Percentiles rank a stretch among this genome's conserved stretches.
phyloP scores from a whole-genome alignment of 92 coral and sea anemone species.

The Parazoanthus swiftii region DNA sequence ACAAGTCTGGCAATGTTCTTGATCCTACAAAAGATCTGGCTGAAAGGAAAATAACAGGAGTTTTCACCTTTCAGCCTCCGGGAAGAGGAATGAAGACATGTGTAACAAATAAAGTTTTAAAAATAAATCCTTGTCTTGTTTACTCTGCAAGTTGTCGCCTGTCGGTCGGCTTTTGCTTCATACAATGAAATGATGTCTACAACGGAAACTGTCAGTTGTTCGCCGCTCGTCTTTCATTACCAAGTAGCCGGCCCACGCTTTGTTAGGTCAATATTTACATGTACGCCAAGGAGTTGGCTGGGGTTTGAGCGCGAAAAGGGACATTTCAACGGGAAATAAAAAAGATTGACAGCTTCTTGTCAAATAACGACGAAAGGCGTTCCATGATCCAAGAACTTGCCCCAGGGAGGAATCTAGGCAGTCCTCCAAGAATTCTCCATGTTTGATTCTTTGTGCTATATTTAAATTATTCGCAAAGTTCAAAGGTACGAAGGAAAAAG shows the following conservation, averaged over 20 bases:
- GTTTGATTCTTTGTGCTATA: constrained; percentile 20
- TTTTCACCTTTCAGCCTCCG: not conserved
- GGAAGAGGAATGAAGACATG: not conserved
- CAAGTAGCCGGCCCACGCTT: constrained; percentile 10
- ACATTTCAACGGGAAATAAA: constrained; percentile 7
- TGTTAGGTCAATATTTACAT: constrained; percentile 25
- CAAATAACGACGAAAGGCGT: not conserved
- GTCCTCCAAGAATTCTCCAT: not conserved
- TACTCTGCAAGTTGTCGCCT: not conserved
- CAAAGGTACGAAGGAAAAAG: not conserved
- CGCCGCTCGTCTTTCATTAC: not conserved
- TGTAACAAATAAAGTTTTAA: not conserved
- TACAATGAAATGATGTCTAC: constrained; percentile 7
- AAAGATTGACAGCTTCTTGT: not conserved
- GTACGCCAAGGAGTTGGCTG: not conserved
- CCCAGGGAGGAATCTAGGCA: not conserved
- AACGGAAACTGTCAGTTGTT: constrained; percentile 33
- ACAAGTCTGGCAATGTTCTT: not conserved
- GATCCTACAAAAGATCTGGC: not conserved
- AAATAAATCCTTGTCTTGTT: constrained; percentile 7
- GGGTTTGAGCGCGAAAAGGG: constrained; percentile 20
- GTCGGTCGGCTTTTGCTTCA: constrained; percentile 19
- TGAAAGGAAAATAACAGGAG: not conserved
- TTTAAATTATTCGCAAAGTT: not conserved
- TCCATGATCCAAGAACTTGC: not conserved